phyloP scores from a whole-genome alignment of 2,113 vertebrate species.

The Parus major region DNA sequence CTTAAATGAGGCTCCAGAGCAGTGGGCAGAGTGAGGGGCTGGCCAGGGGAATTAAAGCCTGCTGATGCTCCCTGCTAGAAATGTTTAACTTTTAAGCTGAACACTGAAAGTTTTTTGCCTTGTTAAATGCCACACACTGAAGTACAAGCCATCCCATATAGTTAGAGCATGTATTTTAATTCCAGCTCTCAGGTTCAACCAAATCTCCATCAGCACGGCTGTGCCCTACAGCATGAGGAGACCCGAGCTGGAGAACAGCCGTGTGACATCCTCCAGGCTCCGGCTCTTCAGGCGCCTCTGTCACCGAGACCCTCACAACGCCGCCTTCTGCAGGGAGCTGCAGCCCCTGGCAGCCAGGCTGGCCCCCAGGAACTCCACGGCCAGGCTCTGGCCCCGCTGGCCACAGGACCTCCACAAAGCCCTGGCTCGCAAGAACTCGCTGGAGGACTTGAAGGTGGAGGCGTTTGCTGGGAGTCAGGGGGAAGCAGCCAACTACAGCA shows the following conservation, averaged over 20 bases:
- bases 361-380: slow-evolving; percentile 5
- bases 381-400: not conserved
- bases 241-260: not conserved
- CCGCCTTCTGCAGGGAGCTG: slow-evolving; percentile 62
- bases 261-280: not conserved
- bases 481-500: slow-evolving; percentile 50
- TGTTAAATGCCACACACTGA: not conserved
- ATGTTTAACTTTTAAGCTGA: not conserved
- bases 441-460: slow-evolving; percentile 56
- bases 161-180: not conserved
- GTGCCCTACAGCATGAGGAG: slow-evolving; percentile 43
- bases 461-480: slow-evolving; percentile 38
- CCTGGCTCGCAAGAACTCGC: not conserved
- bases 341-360: slow-evolving; percentile 24
- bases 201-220: slow-evolving; percentile 59
- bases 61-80: not conserved
- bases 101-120: not conserved
- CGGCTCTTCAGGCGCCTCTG: slow-evolving; percentile 49
- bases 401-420: slow-evolving; percentile 1
- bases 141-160: not conserved
- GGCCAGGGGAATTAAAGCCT: not conserved
- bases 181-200: slow-evolving; percentile 56
- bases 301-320: not conserved
- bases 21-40: not conserved
- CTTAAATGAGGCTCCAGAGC: not conserved